A percentile compares a stretch with the other conserved stretches of the same genome.
Conservation (phyloP, 2,888 invertebrate genomes). For the Drosophila borealis region DNA sequence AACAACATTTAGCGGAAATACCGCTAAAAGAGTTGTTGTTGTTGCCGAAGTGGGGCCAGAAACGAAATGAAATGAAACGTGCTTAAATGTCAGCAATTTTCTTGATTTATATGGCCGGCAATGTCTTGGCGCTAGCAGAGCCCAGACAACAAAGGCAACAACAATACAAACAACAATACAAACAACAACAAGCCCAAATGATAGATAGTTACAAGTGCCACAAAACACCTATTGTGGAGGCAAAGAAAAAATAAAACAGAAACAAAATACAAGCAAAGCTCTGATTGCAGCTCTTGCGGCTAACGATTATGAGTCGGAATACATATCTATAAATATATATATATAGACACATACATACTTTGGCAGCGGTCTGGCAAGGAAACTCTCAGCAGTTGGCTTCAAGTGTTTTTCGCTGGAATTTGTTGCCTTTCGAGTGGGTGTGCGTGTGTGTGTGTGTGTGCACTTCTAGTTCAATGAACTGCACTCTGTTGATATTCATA, state of each 20-base stretch:
- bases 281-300: slow-evolving; percentile 56
- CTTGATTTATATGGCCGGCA: slow-evolving; percentile 77
- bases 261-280: slow-evolving; percentile 7
- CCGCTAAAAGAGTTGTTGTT: slow-evolving; percentile 54
- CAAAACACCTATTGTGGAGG: slow-evolving; percentile 54
- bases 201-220: slow-evolving; percentile 66
- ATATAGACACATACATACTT: not conserved
- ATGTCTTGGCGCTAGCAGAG: slow-evolving; percentile 56
- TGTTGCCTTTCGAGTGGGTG: slow-evolving; percentile 20
- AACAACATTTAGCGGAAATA: slow-evolving; percentile 69
- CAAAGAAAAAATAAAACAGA: slow-evolving; percentile 15
- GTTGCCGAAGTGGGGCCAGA: slow-evolving; percentile 27
- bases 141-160: slow-evolving; percentile 65
- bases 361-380: slow-evolving; percentile 16
- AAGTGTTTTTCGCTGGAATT: slow-evolving; percentile 53
- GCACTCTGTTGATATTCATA: slow-evolving; percentile 58
- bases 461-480: slow-evolving; percentile 64
- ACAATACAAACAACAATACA: slow-evolving; percentile 35
- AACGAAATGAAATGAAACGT: slow-evolving; percentile 68
- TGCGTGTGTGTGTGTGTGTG: slow-evolving; percentile 1
- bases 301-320: slow-evolving; percentile 65
- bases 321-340: slow-evolving; percentile 11
- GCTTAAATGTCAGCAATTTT: slow-evolving; percentile 81
- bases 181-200: slow-evolving; percentile 46
- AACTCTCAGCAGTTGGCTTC: slow-evolving; percentile 32